Percentiles rank a stretch among this genome's conserved stretches.
Conservation (phyloP, 1,140 invertebrate species). For the Oscheius sp. region DNA sequence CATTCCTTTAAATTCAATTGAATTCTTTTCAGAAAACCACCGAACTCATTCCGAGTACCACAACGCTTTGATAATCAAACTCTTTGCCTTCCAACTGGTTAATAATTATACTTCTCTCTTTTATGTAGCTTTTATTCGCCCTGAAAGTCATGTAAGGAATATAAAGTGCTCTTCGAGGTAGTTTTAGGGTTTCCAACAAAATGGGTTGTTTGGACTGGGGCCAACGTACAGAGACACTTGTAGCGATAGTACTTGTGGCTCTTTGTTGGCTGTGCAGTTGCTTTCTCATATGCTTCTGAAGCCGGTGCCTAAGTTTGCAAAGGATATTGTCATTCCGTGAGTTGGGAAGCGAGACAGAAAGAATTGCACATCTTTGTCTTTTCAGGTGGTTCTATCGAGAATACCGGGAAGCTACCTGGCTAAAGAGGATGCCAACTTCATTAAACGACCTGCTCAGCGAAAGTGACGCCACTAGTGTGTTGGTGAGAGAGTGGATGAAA, state of each 20-base stretch:
- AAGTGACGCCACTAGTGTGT: background rate
- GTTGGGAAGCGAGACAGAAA: background rate
- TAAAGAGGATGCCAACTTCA: background rate
- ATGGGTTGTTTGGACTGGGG: conserved; percentile 34
- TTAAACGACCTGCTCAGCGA: conserved; percentile 8
- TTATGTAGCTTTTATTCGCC: conserved; percentile 35
- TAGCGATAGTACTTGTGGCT: conserved; percentile 29
- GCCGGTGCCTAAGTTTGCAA: conserved; percentile 34
- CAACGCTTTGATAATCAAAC: conserved; percentile 32
- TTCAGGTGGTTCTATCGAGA: conserved; percentile 24
- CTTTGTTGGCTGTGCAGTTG: conserved; percentile 29
- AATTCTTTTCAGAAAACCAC: conserved; percentile 25
- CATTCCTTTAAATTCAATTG: background rate
- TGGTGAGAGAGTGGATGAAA: conserved; percentile 34
- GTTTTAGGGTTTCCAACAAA: conserved; percentile 25
- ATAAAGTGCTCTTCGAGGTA: background rate
- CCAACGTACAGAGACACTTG: conserved; percentile 20
- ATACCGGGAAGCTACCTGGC: conserved; percentile 9
- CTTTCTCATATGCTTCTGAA: conserved; percentile 27
- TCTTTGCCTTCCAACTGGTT: conserved; percentile 38
- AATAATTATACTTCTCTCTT: conserved; percentile 36
- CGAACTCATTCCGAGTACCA: conserved; percentile 26
- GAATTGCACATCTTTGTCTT: background rate
- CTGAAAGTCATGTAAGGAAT: conserved; percentile 20
- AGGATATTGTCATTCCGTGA: conserved; percentile 34